Conservation (phyloP, 2,888 invertebrate genomes). For the Tenthredo livida region DNA sequence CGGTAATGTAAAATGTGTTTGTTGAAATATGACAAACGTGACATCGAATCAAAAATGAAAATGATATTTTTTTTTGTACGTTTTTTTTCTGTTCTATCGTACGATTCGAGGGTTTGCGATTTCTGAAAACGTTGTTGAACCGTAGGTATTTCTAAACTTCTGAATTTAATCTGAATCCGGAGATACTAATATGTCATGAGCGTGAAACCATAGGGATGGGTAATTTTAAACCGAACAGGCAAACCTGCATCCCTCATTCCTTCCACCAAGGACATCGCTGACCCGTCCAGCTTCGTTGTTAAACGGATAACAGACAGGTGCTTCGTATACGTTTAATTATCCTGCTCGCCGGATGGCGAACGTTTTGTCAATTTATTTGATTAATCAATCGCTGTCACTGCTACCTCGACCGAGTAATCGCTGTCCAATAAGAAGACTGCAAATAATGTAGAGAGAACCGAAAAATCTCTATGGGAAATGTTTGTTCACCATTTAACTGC, state of each 20-base stretch:
- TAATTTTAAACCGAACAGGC: constrained; percentile 8
- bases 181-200: background rate
- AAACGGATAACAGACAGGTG: constrained; percentile 38
- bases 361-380: constrained; percentile 35
- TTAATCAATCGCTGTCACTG: constrained; percentile 44
- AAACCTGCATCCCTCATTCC: constrained; percentile 35
- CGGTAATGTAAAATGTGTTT: background rate
- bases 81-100: background rate
- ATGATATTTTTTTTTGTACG: background rate
- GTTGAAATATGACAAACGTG: background rate
- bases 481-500: constrained; percentile 9
- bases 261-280: constrained; percentile 15
- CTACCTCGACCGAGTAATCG: constrained; percentile 46
- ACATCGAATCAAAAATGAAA: background rate
- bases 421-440: constrained; percentile 45
- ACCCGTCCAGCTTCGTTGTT: constrained; percentile 45
- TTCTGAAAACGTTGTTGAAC: background rate
- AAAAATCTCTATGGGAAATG: background rate
- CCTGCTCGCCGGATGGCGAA: constrained; percentile 19
- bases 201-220: background rate
- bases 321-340: constrained; percentile 46
- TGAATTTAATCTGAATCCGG: constrained; percentile 7
- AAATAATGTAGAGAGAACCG: constrained; percentile 5
- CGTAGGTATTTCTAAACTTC: background rate
- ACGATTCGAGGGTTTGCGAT: background rate